Conservation (phyloP, 2,888 invertebrate species). For the Pinctada fucata region DNA sequence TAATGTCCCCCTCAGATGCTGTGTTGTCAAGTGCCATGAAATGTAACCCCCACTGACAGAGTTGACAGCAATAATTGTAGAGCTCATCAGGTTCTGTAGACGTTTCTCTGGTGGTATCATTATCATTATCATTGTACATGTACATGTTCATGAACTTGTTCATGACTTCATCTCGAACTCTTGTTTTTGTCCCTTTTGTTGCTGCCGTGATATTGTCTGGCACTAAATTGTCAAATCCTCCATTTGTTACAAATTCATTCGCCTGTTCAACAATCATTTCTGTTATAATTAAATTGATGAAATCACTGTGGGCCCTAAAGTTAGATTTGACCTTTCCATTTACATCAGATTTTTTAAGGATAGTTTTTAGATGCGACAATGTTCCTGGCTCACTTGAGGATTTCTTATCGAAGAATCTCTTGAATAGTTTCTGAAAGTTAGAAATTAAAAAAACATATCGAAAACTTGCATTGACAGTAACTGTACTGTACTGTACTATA, state of each 20-base stretch:
- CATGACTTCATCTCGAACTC: too few relatives aligned
- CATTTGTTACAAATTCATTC: not conserved
- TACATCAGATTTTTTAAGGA: not conserved
- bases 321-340: not conserved
- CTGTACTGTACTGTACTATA: too few relatives aligned
- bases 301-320: not conserved
- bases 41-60: constrained; percentile 1
- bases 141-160: too few relatives aligned
- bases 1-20: constrained; percentile 11
- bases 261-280: not conserved
- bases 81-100: not conserved
- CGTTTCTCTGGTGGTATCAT: not conserved
- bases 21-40: constrained; percentile 3
- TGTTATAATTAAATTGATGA: not conserved
- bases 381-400: not conserved
- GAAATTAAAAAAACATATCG: too few relatives aligned
- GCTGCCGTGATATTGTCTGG: not conserved
- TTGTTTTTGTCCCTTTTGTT: not conserved
- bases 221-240: not conserved
- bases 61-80: constrained; percentile 2
- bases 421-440: not conserved
- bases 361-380: too few relatives aligned
- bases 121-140: too few relatives aligned
- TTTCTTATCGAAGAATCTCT: not conserved
- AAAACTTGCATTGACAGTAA: too few relatives aligned